Base-by-base conservation (phyloP, 2,113 vertebrate species). In the Stigmatopora argus region DNA sequence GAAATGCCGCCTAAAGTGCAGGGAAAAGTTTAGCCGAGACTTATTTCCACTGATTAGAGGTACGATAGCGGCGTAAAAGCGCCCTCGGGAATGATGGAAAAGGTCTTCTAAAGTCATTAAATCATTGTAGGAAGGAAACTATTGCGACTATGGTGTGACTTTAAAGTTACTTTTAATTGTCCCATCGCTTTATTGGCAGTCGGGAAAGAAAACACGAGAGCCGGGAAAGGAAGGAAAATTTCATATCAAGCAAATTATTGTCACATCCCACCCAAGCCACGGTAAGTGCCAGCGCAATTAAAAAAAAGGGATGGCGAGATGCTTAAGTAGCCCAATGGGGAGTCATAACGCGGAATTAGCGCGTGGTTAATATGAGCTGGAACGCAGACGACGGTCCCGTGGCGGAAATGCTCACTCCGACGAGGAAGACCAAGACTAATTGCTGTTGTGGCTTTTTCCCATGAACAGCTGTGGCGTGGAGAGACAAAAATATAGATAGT, bases 381-480 rank as follows among this genome's bases (percentile, higher is more conserved):
- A 66, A 45, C 5, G 52, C 75, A 74, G 66, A 72, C 74, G 75
- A 80, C 67, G 47, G 73, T 65, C 71, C 78, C 70, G 62, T 49
- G 62, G 65, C 74, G 67, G 72, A 64, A 60, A 47, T 10, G 52
- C 51, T 76, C 61, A 56, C 78, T 82, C 65, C 68, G 78, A 82
- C 72, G 80, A 81, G 71, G 75, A 73, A 21, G 59, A 62, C 65
- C 55, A 72, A 82, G 87, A 82, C 61, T 85, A 88, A 86, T 68
- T 73, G 79, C 74, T 75, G 83, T 62, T 1, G 47, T 64, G 83
- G 77, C 71, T 86, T 77, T 5, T 17, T 53, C 1, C 70, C 58
- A 71, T 70, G 78, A 65, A 72, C 57, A 38, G 62, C 78, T 81
- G 70, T 34, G 67, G 75, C 48, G 65, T 72, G 62, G 75, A 46